Evolutionary conservation across 2,888 invertebrate species (phyloP).

Genomic region (Aphrophora alni): DNA sequence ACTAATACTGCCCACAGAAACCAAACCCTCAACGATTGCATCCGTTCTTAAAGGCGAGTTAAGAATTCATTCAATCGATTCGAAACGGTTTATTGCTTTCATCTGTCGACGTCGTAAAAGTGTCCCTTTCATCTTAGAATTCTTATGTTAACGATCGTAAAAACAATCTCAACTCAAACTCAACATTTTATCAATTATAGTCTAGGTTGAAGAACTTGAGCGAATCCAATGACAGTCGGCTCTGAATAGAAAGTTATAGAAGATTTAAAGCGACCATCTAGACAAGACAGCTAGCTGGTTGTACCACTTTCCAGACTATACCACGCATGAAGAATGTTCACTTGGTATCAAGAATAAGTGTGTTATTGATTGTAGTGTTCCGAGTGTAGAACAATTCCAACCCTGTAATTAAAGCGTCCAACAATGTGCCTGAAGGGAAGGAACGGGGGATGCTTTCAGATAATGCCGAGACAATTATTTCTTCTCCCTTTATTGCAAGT

Average conservation of each 20-base stretch:
- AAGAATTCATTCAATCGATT: not conserved
- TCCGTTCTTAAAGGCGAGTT: not conserved
- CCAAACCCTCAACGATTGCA: not conserved
- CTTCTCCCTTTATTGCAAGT: not conserved
- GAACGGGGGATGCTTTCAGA: not conserved
- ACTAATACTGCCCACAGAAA: not conserved
- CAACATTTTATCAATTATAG: not conserved
- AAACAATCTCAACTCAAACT: not conserved
- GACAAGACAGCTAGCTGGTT: no score
- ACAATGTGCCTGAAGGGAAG: conserved; percentile 2
- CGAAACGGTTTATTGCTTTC: conserved; percentile 2
- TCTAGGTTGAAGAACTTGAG: not conserved
- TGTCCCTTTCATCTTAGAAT: not conserved
- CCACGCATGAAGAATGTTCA: not conserved
- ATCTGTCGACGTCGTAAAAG: not conserved
- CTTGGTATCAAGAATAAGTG: not conserved
- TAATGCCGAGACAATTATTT: conserved; percentile 1
- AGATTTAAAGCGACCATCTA: not conserved
- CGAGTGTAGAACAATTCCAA: not conserved
- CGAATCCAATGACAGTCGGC: not conserved
- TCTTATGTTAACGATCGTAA: not conserved
- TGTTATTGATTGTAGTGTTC: not conserved
- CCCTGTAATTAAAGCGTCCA: conserved; percentile 5
- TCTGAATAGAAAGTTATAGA: not conserved
- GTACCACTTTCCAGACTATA: not conserved